Conservation (phyloP, 2,888 invertebrate species). For the Plebejus argus region DNA sequence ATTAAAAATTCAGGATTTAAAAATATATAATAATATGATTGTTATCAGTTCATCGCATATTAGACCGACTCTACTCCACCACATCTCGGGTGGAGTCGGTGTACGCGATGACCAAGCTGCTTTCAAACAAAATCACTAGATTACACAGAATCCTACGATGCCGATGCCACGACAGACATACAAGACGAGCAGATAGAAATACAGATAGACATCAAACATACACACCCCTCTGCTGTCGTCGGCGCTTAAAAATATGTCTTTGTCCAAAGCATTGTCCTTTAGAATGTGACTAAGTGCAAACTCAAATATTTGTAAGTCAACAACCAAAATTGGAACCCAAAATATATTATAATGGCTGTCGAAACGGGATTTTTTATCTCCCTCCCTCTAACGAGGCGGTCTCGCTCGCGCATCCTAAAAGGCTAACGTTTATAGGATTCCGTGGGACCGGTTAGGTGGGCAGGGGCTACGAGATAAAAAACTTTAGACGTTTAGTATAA, state of each 20-base stretch:
- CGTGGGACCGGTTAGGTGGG: constrained; percentile 27
- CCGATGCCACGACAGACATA: too few species aligned
- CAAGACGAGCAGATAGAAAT: too few species aligned
- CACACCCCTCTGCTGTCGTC: too few species aligned
- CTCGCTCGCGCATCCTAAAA: constrained; percentile 29
- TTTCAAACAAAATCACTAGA: too few species aligned
- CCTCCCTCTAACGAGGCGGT: neutral
- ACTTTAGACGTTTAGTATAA: constrained; percentile 18
- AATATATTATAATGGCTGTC: neutral
- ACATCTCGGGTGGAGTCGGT: too few species aligned
- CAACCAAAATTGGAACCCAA: constrained; percentile 30
- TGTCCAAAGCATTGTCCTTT: neutral
- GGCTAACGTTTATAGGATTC: constrained; percentile 2
- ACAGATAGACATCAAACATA: too few species aligned
- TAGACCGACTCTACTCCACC: too few species aligned
- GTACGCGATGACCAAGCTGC: too few species aligned
- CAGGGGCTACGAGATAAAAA: constrained; percentile 14
- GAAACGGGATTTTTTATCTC: constrained; percentile 33
- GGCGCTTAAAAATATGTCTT: neutral
- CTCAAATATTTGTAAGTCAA: constrained; percentile 21
- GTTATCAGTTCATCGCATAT: too few species aligned
- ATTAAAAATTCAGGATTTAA: too few species aligned
- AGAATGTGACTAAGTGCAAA: constrained; percentile 5
- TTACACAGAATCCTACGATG: too few species aligned
- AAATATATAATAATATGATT: too few species aligned